phyloP scores from a whole-genome alignment of 2,113 vertebrate genomes.

The Glareola pratincola region DNA sequence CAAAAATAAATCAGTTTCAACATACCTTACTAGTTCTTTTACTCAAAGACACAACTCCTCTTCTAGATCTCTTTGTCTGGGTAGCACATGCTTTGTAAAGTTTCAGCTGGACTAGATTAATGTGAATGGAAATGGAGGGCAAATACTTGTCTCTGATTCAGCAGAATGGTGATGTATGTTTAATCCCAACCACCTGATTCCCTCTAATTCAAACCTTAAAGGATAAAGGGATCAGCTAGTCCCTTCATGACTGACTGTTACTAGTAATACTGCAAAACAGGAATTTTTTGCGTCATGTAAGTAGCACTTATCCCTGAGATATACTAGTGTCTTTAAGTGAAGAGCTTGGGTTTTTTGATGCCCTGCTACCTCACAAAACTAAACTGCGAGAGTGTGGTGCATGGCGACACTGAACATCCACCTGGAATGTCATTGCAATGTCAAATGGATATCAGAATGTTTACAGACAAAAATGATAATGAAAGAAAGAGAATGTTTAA shows the following conservation, averaged over 20 bases:
- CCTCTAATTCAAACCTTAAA: not conserved
- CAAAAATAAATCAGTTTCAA: not conserved
- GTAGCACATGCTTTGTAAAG: not conserved
- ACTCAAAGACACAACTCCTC: not conserved
- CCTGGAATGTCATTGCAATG: not conserved
- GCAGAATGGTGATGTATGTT: not conserved
- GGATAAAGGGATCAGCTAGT: not conserved
- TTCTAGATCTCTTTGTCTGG: not conserved
- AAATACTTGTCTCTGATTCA: constrained; percentile 11
- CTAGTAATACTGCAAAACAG: not conserved
- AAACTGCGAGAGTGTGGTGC: not conserved
- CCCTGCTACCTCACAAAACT: not conserved
- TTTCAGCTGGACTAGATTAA: constrained; percentile 15
- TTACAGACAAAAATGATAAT: not conserved
- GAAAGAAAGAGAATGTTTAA: not conserved
- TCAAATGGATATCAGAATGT: not conserved
- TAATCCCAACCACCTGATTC: constrained; percentile 22
- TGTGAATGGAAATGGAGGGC: not conserved
- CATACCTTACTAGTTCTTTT: not conserved
- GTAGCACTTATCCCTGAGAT: not conserved
- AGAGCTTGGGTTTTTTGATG: not conserved
- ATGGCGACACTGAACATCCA: not conserved
- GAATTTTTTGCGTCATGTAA: not conserved
- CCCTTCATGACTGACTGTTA: not conserved
- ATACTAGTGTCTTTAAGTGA: not conserved